Conservation (phyloP, 2,113 vertebrate species). For the Elgaria multicarinata region DNA sequence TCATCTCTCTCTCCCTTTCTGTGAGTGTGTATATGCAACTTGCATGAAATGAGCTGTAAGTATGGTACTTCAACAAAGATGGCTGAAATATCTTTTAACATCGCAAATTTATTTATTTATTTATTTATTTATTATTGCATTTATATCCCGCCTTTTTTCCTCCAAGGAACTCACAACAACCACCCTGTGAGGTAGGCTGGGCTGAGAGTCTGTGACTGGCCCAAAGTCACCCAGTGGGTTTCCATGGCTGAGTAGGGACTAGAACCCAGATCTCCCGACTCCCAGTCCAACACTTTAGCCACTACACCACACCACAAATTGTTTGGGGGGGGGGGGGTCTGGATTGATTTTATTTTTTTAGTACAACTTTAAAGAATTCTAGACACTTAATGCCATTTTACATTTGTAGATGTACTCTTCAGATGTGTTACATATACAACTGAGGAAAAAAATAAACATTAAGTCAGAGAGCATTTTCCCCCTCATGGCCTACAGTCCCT, state of each 20-base stretch:
- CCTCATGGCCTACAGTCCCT: not conserved
- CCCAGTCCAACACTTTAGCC: too few species aligned
- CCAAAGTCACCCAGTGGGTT: too few species aligned
- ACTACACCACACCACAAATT: too few species aligned
- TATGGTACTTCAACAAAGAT: not conserved
- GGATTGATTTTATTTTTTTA: not conserved
- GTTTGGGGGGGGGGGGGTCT: not conserved
- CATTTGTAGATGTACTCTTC: not conserved
- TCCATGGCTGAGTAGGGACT: too few species aligned
- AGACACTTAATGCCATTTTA: not conserved
- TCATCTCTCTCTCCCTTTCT: not conserved
- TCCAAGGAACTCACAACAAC: too few species aligned
- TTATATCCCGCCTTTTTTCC: too few species aligned
- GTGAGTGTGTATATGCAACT: not conserved
- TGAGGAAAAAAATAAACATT: not conserved
- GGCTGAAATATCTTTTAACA: accelerated
- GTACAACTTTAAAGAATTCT: slow-evolving; percentile 5
- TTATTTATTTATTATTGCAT: too few species aligned
- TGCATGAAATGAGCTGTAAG: not conserved
- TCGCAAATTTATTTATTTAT: too few species aligned
- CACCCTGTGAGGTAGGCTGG: too few species aligned
- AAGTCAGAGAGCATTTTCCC: not conserved
- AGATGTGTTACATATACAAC: not conserved
- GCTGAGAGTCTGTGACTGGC: too few species aligned
- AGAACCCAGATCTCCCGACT: too few species aligned